Evolutionary conservation across 2,888 invertebrate genomes (phyloP).

Genomic region (Brenthis hecate): DNA sequence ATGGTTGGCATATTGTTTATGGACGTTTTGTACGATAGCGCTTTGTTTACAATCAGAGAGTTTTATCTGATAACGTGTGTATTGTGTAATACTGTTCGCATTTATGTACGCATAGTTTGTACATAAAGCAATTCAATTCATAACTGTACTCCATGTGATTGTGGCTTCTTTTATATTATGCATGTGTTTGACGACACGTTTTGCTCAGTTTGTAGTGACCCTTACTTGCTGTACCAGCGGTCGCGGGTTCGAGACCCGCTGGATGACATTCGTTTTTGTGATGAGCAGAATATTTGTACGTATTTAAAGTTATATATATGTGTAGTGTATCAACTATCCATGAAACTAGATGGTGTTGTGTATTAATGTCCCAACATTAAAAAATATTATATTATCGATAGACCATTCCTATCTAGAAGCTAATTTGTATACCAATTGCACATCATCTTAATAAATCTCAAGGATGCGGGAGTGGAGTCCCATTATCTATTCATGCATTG

Average conservation of each 20-base stretch:
- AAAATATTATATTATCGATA: not conserved
- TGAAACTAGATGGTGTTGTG: too few relatives aligned
- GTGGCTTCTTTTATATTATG: constrained; percentile 2
- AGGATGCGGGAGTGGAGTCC: constrained; percentile 18
- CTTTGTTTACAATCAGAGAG: constrained; percentile 55
- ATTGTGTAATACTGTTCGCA: constrained; percentile 17
- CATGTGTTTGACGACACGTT: not conserved
- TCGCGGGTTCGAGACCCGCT: too few relatives aligned
- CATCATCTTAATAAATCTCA: constrained; percentile 16
- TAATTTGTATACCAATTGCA: constrained; percentile 14
- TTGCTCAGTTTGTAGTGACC: too few relatives aligned
- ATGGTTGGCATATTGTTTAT: constrained; percentile 47
- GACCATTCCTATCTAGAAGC: too few relatives aligned
- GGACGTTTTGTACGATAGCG: constrained; percentile 53
- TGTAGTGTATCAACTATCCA: too few relatives aligned
- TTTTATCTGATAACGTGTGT: constrained; percentile 47
- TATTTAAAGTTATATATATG: too few relatives aligned
- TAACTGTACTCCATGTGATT: constrained; percentile 21
- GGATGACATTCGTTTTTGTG: too few relatives aligned
- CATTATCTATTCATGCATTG: constrained; percentile 11
- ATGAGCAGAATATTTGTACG: too few relatives aligned
- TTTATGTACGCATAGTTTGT: not conserved
- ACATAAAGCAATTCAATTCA: constrained; percentile 38
- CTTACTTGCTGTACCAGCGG: too few relatives aligned
- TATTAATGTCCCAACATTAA: too few relatives aligned